Conservation (phyloP, 2,113 vertebrate genomes). For the Athene noctua region DNA sequence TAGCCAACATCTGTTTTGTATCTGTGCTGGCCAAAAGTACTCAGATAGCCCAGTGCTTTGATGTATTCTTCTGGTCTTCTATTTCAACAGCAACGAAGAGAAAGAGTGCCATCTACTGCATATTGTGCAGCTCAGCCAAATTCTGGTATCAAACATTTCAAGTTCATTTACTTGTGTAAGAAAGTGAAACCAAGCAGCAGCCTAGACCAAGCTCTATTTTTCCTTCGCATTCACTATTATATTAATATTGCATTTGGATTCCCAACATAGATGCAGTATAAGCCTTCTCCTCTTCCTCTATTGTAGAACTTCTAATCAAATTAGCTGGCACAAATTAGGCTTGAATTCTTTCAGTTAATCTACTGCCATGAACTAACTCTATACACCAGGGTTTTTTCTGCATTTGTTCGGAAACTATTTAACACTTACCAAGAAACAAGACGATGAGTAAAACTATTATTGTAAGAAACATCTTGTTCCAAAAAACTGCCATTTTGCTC, state of each 20-base stretch:
- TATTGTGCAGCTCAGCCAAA: background rate
- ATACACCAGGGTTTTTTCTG: background rate
- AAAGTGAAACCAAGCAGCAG: background rate
- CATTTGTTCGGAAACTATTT: background rate
- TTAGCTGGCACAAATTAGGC: background rate
- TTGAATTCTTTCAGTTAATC: background rate
- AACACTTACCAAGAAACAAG: slow-evolving; percentile 89
- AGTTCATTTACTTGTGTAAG: background rate
- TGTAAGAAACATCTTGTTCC: slow-evolving; percentile 92
- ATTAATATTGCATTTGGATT: background rate
- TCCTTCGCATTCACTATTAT: background rate
- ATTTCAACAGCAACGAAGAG: background rate
- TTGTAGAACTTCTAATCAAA: background rate
- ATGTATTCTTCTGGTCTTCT: background rate
- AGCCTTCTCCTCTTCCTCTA: background rate
- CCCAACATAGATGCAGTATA: background rate
- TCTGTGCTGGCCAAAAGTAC: background rate
- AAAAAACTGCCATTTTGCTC: slow-evolving; percentile 85
- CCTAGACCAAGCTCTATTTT: background rate
- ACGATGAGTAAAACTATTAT: slow-evolving; percentile 91
- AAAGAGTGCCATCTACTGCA: slow-evolving; percentile 61
- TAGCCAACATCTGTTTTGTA: background rate
- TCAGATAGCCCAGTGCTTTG: background rate
- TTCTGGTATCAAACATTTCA: background rate
- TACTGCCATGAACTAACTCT: background rate